Evolutionary conservation across 1,140 invertebrate genomes (phyloP).

Genomic region (Eueides isabella): DNA sequence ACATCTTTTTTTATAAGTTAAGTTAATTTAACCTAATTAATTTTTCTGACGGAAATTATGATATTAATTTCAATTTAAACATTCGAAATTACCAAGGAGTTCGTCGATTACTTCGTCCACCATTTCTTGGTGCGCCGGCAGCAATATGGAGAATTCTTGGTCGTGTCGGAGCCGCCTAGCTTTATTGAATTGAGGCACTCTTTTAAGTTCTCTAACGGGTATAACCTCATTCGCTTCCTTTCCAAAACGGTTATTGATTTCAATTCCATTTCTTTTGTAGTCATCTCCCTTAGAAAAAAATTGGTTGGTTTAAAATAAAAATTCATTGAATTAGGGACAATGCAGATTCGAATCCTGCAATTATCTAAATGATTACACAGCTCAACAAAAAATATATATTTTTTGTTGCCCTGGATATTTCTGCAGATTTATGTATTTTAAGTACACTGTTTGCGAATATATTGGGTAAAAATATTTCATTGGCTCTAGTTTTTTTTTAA

Average conservation of each 20-base stretch:
- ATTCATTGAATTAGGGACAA: background rate
- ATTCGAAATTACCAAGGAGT: slow-evolving; percentile 77
- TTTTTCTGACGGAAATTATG: too few relatives aligned
- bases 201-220: slow-evolving; percentile 58
- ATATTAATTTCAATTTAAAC: too few relatives aligned
- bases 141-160: slow-evolving; percentile 83
- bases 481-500: too few relatives aligned
- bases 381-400: too few relatives aligned
- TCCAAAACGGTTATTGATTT: slow-evolving; percentile 74
- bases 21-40: too few relatives aligned
- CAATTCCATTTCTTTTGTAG: slow-evolving; percentile 66
- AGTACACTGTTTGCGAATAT: too few relatives aligned
- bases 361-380: too few relatives aligned
- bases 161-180: slow-evolving; percentile 66
- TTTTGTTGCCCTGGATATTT: too few relatives aligned
- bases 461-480: too few relatives aligned
- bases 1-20: too few relatives aligned
- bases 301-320: background rate
- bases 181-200: slow-evolving; percentile 64
- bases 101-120: slow-evolving; percentile 82
- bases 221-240: slow-evolving; percentile 63
- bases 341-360: too few relatives aligned
- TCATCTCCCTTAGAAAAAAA: slow-evolving; percentile 30
- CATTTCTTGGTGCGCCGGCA: slow-evolving; percentile 81
- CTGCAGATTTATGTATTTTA: too few relatives aligned